A percentile compares a stretch with the other conserved stretches of the same genome.
Conservation (phyloP, 2,888 invertebrate species). For the Dryocosmus kuriphilus region DNA sequence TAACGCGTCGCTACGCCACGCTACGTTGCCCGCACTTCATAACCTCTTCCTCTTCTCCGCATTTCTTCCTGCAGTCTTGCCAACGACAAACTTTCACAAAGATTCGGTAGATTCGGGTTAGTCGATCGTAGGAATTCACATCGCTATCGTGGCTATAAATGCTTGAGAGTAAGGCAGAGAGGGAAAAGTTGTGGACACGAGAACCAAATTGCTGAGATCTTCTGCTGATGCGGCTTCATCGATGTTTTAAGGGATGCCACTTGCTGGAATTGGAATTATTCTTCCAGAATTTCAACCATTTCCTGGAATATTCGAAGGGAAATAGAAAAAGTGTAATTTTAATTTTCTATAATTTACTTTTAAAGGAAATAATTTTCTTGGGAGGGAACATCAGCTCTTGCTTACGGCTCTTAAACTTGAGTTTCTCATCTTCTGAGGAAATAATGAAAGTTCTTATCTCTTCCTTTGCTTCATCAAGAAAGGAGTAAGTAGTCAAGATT, state of each 20-base stretch:
- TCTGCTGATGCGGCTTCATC: not conserved
- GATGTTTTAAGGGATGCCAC: not conserved
- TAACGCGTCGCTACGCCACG: slow-evolving; percentile 71
- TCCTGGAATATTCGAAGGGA: not conserved
- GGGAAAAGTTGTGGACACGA: not conserved
- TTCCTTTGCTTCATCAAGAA: not conserved
- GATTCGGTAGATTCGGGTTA: slow-evolving; percentile 52
- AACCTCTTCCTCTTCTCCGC: slow-evolving; percentile 66
- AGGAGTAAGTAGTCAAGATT: not conserved
- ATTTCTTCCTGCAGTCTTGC: slow-evolving; percentile 50
- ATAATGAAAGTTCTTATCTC: not conserved
- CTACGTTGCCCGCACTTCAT: slow-evolving; percentile 72
- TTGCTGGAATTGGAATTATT: not conserved
- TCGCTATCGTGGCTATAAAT: not conserved
- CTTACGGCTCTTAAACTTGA: too few relatives aligned
- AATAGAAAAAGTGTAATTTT: too few relatives aligned
- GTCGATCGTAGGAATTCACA: slow-evolving; percentile 50
- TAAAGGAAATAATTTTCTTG: too few relatives aligned
- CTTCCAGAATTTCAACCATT: too few relatives aligned
- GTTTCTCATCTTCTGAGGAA: not conserved
- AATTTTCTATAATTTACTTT: too few relatives aligned
- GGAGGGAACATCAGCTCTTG: too few relatives aligned
- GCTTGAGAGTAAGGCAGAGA: not conserved
- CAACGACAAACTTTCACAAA: slow-evolving; percentile 53
- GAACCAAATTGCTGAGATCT: not conserved